These are phyloP conservation scores for Diplodus sargus DNA, from an alignment of 2,797 vertebrate genomes.

Conservation along the genomic window DNA sequence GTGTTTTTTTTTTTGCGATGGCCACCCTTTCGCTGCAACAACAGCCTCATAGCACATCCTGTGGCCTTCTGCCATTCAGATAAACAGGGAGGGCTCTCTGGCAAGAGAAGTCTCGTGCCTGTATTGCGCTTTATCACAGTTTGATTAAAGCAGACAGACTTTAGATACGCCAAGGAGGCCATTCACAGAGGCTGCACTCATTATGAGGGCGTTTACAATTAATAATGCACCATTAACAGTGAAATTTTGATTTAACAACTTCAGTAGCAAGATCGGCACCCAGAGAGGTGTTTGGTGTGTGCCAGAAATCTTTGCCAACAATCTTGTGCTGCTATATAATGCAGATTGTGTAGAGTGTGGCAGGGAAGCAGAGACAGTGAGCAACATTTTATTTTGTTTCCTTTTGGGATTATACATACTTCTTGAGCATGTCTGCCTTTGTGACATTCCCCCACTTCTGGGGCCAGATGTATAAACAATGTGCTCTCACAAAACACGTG, in stretches of 20 bases:
- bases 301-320: conserved; percentile 13
- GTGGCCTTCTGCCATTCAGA: conserved; percentile 42
- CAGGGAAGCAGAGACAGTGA: not conserved
- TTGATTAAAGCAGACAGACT: conserved; percentile 51
- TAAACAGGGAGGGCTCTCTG: conserved; percentile 47
- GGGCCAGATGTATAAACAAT: no score
- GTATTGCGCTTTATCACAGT: conserved; percentile 26
- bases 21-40: conserved; percentile 48
- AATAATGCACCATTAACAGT: conserved; percentile 43
- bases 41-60: conserved; percentile 45
- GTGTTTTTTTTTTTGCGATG: conserved; percentile 43
- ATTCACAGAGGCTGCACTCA: conserved; percentile 20
- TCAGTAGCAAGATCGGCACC: conserved; percentile 10
- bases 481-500: no score
- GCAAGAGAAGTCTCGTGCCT: conserved; percentile 36
- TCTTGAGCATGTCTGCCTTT: not conserved
- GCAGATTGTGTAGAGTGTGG: not conserved
- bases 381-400: not conserved
- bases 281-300: conserved; percentile 10
- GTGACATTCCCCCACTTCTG: not conserved
- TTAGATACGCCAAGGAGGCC: conserved; percentile 20
- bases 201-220: conserved; percentile 34
- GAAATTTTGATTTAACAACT: conserved; percentile 29
- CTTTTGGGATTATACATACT: not conserved
- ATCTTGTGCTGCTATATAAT: not conserved